Percentiles rank a stretch among this genome's conserved stretches.
phyloP scores from a whole-genome alignment of 2,888 invertebrate genomes.

The Clepsis dumicolana region DNA sequence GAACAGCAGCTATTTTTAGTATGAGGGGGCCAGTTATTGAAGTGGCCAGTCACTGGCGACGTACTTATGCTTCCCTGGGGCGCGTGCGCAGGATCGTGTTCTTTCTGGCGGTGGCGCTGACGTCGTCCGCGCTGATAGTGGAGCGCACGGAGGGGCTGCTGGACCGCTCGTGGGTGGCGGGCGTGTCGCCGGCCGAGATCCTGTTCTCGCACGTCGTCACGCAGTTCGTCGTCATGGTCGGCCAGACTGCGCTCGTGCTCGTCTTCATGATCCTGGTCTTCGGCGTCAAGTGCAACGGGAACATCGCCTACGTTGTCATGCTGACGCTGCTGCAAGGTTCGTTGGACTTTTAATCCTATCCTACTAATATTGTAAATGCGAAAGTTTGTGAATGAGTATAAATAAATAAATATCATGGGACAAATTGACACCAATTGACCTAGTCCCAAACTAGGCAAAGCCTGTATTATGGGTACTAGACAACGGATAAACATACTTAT shows the following conservation, averaged over 20 bases:
- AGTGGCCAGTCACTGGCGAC: no score
- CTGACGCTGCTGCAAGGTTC: slow-evolving; percentile 95
- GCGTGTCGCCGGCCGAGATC: slow-evolving; percentile 96
- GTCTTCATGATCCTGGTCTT: slow-evolving; percentile 97
- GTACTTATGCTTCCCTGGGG: no score
- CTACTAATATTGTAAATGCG: no score
- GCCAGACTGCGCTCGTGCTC: slow-evolving; percentile 96
- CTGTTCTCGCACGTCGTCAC: slow-evolving; percentile 97
- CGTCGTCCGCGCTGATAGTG: slow-evolving; percentile 96
- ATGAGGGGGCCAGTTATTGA: no score
- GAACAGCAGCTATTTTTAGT: no score
- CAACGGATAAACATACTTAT: no score
- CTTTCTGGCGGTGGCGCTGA: slow-evolving; percentile 97
- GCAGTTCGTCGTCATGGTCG: slow-evolving; percentile 97
- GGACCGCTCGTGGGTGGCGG: slow-evolving; percentile 97
- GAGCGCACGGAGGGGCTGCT: slow-evolving; percentile 96
- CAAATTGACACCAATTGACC: no score
- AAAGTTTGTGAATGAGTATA: no score
- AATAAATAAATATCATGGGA: no score
- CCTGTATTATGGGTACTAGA: no score
- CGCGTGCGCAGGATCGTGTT: slow-evolving; percentile 97
- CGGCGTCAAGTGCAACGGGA: slow-evolving; percentile 95
- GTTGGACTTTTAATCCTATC: no score
- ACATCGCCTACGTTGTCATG: slow-evolving; percentile 93
- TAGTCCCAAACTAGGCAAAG: no score